Evolutionary conservation across 2,797 vertebrate genomes (phyloP).

Genomic region (Melanotaenia nigrans): DNA sequence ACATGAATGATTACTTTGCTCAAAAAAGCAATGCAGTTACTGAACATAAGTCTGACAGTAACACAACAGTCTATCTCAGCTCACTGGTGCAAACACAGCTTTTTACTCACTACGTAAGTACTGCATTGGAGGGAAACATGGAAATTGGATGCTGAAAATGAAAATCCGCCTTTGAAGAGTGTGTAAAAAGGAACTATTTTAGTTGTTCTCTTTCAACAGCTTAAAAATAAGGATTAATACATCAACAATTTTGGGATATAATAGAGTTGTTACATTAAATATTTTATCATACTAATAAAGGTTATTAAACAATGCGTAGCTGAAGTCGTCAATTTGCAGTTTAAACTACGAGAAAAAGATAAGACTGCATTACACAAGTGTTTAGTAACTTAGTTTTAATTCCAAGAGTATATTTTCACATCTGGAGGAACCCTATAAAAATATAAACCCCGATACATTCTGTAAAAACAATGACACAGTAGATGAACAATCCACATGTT

Average conservation of each 20-base stretch:
- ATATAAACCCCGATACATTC: not conserved
- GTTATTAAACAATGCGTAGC: not conserved
- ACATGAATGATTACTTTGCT: slow-evolving; percentile 85
- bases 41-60: slow-evolving; percentile 66
- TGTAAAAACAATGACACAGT: not conserved
- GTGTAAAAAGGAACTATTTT: slow-evolving; percentile 57
- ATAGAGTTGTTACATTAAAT: slow-evolving; percentile 12
- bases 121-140: slow-evolving; percentile 64
- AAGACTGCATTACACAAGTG: not conserved
- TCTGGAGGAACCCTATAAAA: not conserved
- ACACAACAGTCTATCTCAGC: slow-evolving; percentile 75
- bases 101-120: slow-evolving; percentile 63
- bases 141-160: slow-evolving; percentile 77
- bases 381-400: not conserved
- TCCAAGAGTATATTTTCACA: not conserved
- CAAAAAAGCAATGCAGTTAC: slow-evolving; percentile 68
- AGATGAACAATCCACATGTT: slow-evolving; percentile 14
- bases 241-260: slow-evolving; percentile 63
- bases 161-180: slow-evolving; percentile 67
- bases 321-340: not conserved
- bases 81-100: slow-evolving; percentile 72
- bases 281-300: not conserved
- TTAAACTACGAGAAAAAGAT: not conserved
- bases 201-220: slow-evolving; percentile 48
- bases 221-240: slow-evolving; percentile 53